Conservation (phyloP, 2,888 invertebrate genomes). For the Drosophila neoperkinsi region DNA sequence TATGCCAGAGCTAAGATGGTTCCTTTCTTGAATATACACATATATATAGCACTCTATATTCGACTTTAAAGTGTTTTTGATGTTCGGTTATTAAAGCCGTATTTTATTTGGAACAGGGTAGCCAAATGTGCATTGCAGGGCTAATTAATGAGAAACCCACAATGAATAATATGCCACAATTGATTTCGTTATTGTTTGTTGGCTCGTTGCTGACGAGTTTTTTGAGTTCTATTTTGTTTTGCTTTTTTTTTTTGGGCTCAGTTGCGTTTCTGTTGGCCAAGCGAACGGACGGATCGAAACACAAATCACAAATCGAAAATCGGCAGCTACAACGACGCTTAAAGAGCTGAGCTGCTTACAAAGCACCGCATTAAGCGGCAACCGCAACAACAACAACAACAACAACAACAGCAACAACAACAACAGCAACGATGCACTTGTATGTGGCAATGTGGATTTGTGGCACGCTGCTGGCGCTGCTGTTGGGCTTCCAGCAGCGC, state of each 20-base stretch:
- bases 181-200: conserved; percentile 18
- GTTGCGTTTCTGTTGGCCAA: conserved; percentile 54
- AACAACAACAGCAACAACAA: background rate
- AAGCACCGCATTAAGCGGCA: conserved; percentile 60
- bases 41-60: background rate
- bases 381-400: conserved; percentile 3
- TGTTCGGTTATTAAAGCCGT: background rate
- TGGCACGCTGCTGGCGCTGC: conserved; percentile 58
- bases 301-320: conserved; percentile 11
- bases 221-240: background rate
- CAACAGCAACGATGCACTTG: conserved; percentile 54
- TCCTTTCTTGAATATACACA: background rate
- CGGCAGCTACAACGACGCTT: background rate
- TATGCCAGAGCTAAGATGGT: background rate
- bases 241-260: conserved; percentile 16
- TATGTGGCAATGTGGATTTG: conserved; percentile 66
- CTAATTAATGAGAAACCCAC: conserved; percentile 14
- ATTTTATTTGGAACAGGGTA: background rate
- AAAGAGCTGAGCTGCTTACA: conserved; percentile 59
- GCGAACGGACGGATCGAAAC: conserved; percentile 48
- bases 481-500: conserved; percentile 76
- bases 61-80: background rate
- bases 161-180: conserved; percentile 5
- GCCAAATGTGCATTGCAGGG: conserved; percentile 15
- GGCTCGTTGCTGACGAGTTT: no score